Evolutionary conservation across 2,888 invertebrate species (phyloP), one percentile per base, ranked within the genome.

Genomic region (Zygothrica quintamaculata): DNA sequence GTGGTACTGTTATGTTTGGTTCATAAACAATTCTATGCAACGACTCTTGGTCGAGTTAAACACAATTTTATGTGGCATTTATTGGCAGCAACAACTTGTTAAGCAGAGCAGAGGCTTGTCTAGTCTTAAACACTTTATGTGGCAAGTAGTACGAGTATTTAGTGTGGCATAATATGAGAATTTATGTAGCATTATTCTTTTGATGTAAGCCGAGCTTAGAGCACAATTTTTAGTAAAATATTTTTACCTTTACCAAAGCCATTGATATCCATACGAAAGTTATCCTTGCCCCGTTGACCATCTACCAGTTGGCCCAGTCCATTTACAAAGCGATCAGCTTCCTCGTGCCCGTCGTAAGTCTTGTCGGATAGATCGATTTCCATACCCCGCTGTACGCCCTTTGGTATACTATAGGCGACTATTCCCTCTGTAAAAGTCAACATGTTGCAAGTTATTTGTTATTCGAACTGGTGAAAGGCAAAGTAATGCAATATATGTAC

Each of bases 231-330:
- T 4, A 40, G 18, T 13, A 25, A 13, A 37, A 31, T 12, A 66
- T 43, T 18, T 57, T 92, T 90, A 94, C 94, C 94, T 93, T 94
- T 94, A 60, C 94, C 94, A 84, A 93, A 92, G 76, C 93, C 94
- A 82, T 93, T 92, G 78, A 92, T 91, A 89, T 94, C 94, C 46
- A 93, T 91, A 68, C 93, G 92, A 91, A 95, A 96, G 92, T 95
- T 95, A 88, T 94, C 94, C 69, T 93, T 93, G 57, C 96, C 96
- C 78, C 93, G 93, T 77, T 94, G 93, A 3, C 95, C 95, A 89
- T 96, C 96, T 37, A 94, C 93, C 74, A 97, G 92, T 90, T 96
- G 96, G 58, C 96, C 96, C 40, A 96, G 92, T 29, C 96, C 96
- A 57, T 93, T 93, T 57, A 92, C 93, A 77, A 93, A 92, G 69